phyloP scores from a whole-genome alignment of 1,140 invertebrate species.

The Musca vetustissima region DNA sequence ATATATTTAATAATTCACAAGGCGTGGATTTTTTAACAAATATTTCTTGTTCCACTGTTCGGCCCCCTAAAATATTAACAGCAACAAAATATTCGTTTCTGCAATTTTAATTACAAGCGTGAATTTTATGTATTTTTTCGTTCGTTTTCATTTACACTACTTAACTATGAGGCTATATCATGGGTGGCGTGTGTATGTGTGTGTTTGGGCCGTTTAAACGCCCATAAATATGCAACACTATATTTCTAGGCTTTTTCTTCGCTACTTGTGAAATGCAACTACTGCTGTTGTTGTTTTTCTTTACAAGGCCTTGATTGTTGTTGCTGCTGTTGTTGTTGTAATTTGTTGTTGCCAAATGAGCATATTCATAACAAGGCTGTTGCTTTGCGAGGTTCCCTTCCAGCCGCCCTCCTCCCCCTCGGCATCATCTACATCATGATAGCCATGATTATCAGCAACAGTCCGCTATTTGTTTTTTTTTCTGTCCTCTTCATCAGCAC shows the following conservation, averaged over 20 bases:
- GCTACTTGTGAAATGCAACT: not conserved
- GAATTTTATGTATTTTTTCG: no score
- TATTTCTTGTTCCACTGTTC: no score
- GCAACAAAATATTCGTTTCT: no score
- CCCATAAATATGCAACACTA: constrained; percentile 22
- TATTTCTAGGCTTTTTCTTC: not conserved
- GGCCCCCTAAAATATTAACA: no score
- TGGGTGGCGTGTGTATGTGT: no score
- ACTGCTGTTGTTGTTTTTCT: not conserved
- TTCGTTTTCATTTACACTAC: no score
- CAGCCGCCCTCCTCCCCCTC: not conserved
- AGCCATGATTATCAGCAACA: not conserved
- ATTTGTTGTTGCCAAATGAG: constrained; percentile 16
- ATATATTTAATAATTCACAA: no score
- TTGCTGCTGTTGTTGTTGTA: not conserved
- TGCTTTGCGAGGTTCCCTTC: not conserved
- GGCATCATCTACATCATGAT: not conserved
- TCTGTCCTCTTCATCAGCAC: constrained; percentile 3
- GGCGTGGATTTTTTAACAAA: no score
- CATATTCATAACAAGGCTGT: constrained; percentile 17
- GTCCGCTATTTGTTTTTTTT: not conserved
- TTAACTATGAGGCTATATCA: no score
- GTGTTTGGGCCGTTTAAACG: not conserved
- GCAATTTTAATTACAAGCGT: no score
- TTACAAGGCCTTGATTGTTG: constrained; percentile 5